Conservation (phyloP, 1,140 invertebrate genomes). For the Drosophila seguyi region DNA sequence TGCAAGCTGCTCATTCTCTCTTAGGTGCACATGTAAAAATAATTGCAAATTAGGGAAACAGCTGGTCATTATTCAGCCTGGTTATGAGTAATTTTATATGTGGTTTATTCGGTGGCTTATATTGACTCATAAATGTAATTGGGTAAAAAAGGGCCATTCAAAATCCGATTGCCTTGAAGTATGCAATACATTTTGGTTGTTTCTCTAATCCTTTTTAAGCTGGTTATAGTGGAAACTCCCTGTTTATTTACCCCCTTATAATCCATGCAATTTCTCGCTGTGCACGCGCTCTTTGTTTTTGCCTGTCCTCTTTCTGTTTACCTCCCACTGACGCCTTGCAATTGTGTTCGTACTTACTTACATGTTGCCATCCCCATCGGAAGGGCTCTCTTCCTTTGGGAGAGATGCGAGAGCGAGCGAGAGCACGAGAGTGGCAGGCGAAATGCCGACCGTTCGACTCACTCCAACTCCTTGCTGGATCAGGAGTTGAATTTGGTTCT, state of each 20-base stretch:
- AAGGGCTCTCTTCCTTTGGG: conserved; percentile 7
- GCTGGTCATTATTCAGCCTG: conserved; percentile 1
- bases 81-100: neutral
- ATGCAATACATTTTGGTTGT: neutral
- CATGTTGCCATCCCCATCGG: conserved; percentile 39
- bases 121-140: neutral
- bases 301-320: conserved; percentile 33
- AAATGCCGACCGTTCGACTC: conserved; percentile 4
- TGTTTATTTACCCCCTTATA: neutral
- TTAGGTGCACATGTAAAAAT: conserved; percentile 30
- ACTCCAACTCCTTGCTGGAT: conserved; percentile 36
- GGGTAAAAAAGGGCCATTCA: too few species aligned
- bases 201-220: neutral
- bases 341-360: conserved; percentile 27
- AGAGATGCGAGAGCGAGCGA: conserved; percentile 36
- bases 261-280: conserved; percentile 14
- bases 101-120: neutral
- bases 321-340: conserved; percentile 29
- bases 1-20: conserved; percentile 9
- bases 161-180: neutral
- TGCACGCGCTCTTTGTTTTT: conserved; percentile 26
- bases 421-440: conserved; percentile 12
- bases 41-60: conserved; percentile 6
- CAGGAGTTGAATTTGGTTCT: conserved; percentile 29
- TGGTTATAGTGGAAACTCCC: neutral